Evolutionary conservation across 2,113 vertebrate species (phyloP), one percentile per base, ranked within the genome.

Genomic region (Mystacornis crossleyi): DNA sequence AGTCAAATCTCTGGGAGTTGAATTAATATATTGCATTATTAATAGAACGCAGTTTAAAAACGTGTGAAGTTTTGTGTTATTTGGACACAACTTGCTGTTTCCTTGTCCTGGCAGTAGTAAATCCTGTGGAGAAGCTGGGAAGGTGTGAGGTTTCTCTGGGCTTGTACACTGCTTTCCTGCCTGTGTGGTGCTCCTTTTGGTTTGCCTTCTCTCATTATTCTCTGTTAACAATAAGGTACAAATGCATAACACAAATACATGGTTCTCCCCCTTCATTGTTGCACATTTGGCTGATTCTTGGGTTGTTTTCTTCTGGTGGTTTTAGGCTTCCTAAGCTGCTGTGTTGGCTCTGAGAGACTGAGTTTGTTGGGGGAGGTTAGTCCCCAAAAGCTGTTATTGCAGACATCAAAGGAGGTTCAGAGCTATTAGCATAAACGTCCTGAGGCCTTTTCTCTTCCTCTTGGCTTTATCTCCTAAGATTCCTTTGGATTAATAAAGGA

Each of bases 381-480:
- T 75, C 86, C 66, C 80, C 66, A 78, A 53, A 70, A 77, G 72
- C 88, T 84, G 4, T 60, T 91, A 38, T 33, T 89, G 73, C 83
- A 95, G 75, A 89, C 90, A 86, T 94, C 71, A 94, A 90, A 96
- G 84, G 45, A 58, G 47, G 14, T 82, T 64, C 54, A 26, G 40
- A 60, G 64, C 60, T 65, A 74, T 94, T 93, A 90, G 66, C 85
- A 60, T 93, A 82, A 67, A 66, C 4, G 60, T 83, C 95, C 79
- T 18, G 60, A 61, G 84, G 69, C 54, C 4, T 79, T 58, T 77
- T 73, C 80, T 89, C 74, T 92, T 93, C 79, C 17, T 95, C 75
- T 90, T 88, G 75, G 64, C 88, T 92, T 89, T 83, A 86, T 94
- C 88, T 95, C 79, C 42, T 58, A 53, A 82, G 93, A 95, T 92